Percentiles rank a stretch among this genome's conserved stretches.
phyloP scores from a whole-genome alignment of 2,888 invertebrate genomes.

The Caenorhabditis drosophilae region DNA sequence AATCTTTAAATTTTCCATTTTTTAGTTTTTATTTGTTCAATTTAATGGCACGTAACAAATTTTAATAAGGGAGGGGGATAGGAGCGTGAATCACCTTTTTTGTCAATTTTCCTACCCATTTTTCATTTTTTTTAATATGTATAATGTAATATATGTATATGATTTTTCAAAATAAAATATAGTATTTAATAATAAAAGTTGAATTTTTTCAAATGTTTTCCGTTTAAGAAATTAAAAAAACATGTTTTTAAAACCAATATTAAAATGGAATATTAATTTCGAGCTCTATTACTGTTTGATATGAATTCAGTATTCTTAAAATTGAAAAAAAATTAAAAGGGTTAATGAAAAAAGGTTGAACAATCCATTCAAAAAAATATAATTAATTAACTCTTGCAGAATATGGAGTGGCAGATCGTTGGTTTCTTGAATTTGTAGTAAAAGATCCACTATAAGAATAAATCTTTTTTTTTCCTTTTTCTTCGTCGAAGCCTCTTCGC shows the following conservation, averaged over 20 bases:
- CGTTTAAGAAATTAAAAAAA: too few species aligned
- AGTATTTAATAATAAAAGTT: not conserved
- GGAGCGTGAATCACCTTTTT: conserved; percentile 18
- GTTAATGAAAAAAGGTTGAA: conserved; percentile 1
- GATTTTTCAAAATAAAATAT: not conserved
- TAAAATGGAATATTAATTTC: too few species aligned
- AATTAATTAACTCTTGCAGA: conserved; percentile 20
- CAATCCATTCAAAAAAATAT: not conserved
- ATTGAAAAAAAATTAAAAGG: too few species aligned
- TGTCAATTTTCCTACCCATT: conserved; percentile 16
- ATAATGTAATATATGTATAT: not conserved
- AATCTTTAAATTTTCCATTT: not conserved
- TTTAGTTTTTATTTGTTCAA: not conserved
- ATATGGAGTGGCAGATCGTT: conserved; percentile 34
- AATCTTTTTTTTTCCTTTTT: conserved; percentile 42
- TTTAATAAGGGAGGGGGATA: conserved; percentile 9
- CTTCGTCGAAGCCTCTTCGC: conserved; percentile 65
- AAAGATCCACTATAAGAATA: conserved; percentile 27
- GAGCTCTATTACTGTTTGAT: too few species aligned
- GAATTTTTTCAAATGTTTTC: not conserved
- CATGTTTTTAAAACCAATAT: too few species aligned
- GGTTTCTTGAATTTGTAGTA: conserved; percentile 11
- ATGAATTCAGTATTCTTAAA: too few species aligned
- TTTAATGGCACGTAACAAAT: not conserved
- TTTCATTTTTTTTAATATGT: too few species aligned